A percentile compares a stretch with the other conserved stretches of the same genome.
phyloP scores from a whole-genome alignment of 2,888 invertebrate genomes.

The Bellardia bayeri region DNA sequence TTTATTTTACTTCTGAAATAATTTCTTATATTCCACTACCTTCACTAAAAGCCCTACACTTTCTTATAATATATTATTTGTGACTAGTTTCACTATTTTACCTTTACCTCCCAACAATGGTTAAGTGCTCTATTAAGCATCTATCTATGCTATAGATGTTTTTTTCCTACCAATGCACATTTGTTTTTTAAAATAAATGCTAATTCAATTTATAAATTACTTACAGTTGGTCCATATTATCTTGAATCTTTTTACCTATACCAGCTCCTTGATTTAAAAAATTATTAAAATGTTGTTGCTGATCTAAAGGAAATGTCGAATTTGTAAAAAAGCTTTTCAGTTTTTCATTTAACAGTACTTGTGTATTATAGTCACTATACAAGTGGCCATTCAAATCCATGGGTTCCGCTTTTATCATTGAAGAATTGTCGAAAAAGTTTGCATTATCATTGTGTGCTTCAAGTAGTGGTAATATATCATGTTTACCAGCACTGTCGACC shows the following conservation, averaged over 20 bases:
- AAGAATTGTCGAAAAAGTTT: slow-evolving; percentile 77
- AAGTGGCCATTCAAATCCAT: slow-evolving; percentile 64
- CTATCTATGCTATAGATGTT: too few relatives aligned
- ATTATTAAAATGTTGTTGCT: slow-evolving; percentile 52
- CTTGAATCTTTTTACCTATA: slow-evolving; percentile 35
- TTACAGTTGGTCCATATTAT: slow-evolving; percentile 62
- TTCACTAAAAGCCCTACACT: too few relatives aligned
- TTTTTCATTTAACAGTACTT: slow-evolving; percentile 73
- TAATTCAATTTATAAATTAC: slow-evolving; percentile 20
- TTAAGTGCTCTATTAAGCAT: too few relatives aligned
- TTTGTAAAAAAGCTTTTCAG: slow-evolving; percentile 70
- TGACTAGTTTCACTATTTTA: too few relatives aligned
- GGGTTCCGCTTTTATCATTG: slow-evolving; percentile 57
- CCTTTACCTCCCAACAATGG: too few relatives aligned
- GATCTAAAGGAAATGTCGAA: slow-evolving; percentile 45
- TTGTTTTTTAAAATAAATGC: too few relatives aligned
- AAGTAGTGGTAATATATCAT: slow-evolving; percentile 80
- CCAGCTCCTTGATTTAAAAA: slow-evolving; percentile 24
- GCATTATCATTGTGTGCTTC: slow-evolving; percentile 76
- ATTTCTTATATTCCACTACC: too few relatives aligned
- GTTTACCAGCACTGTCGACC: slow-evolving; percentile 76
- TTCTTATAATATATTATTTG: too few relatives aligned
- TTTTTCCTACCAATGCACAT: too few relatives aligned
- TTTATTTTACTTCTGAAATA: too few relatives aligned
- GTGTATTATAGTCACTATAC: slow-evolving; percentile 57